Evolutionary conservation across 2,888 invertebrate genomes (phyloP), one percentile per base, ranked within the genome.

Genomic region (Ichneumoninae sp.): DNA sequence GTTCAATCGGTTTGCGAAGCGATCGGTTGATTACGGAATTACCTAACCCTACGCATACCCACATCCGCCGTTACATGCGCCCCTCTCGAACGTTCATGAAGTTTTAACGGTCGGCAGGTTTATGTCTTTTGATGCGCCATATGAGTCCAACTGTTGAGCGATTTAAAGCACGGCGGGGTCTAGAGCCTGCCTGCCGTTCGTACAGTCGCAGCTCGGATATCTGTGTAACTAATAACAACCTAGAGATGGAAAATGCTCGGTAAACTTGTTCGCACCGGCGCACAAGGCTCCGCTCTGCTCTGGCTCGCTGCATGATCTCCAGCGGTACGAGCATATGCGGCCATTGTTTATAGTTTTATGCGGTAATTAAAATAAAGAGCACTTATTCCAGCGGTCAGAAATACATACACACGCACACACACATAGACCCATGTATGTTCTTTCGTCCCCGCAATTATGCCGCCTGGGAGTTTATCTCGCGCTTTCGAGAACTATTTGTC

Each of bases 351-450:
- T 90, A 87, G 86, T 91, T 91, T 90, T 89, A 91, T 89, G 89
- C 88, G 88, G 88, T 90, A 90, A 91, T 91, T 90, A 91, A 91
- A 92, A 88, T 89, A 89, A 92, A 91, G 88, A 90, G 89, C 88
- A 85, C 87, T 87, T 88, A 87, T 88, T 75, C 86, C 86, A 83
- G 71, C 79, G 81, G 76, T 81, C 22, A 57, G 22, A 13, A 22
- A 13, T 22, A 57, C 57, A 57, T 10, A 54, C 5, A 54, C 54
- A 3, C 54, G 0, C 22, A 22, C 54, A 54, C 19, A 19, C 52
- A 52, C 54, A 22, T 7, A n/a, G 19, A 52, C 52, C 6, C 54
- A 54, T 6, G 3, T 26, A 57, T 57, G 26, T 10, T 50, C 19
- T 68, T 66, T 30, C 70, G 52, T 26, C 57, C 76, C 57, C 36